phyloP scores from a whole-genome alignment of 1,140 invertebrate species.

The Littorina saxatilis region DNA sequence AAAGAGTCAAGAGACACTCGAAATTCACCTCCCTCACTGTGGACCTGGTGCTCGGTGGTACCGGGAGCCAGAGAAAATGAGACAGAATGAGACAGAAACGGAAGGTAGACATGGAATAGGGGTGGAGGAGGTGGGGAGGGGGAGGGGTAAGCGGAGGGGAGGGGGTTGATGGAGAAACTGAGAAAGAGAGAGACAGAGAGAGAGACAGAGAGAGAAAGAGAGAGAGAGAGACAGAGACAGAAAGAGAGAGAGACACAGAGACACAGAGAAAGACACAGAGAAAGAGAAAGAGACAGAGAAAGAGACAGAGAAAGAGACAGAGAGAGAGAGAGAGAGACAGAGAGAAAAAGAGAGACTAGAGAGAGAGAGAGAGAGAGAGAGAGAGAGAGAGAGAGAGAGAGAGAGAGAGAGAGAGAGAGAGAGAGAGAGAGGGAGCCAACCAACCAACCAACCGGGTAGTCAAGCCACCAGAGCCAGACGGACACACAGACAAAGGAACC shows the following conservation, averaged over 20 bases:
- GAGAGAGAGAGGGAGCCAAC: too few relatives aligned
- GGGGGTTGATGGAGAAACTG: neutral
- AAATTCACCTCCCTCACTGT: too few relatives aligned
- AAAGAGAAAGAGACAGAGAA: neutral
- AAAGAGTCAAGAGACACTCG: too few relatives aligned
- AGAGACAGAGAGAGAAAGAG: slow-evolving; percentile 6
- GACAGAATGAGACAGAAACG: too few relatives aligned
- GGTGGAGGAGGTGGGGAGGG: neutral
- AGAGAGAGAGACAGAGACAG: neutral
- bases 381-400: slow-evolving; percentile 18
- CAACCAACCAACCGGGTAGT: neutral
- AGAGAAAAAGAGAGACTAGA: neutral
- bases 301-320: neutral
- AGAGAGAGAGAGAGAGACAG: neutral
- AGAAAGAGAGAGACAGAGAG: neutral
- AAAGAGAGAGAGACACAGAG: neutral
- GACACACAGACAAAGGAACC: neutral
- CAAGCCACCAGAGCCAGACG: neutral
- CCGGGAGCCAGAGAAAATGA: too few relatives aligned
- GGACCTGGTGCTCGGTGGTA: too few relatives aligned
- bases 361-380: too few relatives aligned
- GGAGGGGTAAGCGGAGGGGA: neutral
- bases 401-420: neutral
- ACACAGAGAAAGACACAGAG: neutral
- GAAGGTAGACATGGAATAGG: neutral